Conservation (phyloP, 2,797 vertebrate genomes). For the Xenops minutus region DNA sequence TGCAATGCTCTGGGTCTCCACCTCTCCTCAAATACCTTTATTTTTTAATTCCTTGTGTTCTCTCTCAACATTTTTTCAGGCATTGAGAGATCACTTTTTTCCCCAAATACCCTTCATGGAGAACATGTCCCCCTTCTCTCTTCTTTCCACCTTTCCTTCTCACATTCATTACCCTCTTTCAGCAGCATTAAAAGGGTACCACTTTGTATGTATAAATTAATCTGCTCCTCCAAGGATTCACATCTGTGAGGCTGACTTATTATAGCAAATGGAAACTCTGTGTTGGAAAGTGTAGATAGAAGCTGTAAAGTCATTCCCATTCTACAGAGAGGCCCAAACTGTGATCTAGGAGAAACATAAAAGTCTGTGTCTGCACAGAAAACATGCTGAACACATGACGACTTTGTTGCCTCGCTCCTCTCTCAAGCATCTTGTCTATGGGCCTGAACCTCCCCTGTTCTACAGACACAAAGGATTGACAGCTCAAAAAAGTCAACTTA, state of each 20-base stretch:
- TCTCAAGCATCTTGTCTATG: fast-evolving
- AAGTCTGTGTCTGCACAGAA: neutral
- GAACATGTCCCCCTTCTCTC: neutral
- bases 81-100: neutral
- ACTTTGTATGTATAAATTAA: neutral
- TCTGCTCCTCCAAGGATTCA: neutral
- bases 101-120: too few species aligned
- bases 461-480: neutral
- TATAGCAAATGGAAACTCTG: neutral
- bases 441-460: neutral
- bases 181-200: neutral
- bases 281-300: neutral
- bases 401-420: neutral
- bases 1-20: neutral
- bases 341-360: fast-evolving
- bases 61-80: neutral
- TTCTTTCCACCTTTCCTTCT: neutral
- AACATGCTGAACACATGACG: fast-evolving
- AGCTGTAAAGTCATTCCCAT: neutral
- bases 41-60: neutral
- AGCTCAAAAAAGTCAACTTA: neutral
- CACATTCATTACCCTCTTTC: neutral
- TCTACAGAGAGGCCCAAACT: neutral
- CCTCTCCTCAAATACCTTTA: neutral
- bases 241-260: neutral